A percentile compares a stretch with the other conserved stretches of the same genome.
Evolutionary conservation across 2,797 vertebrate species (phyloP).

Genomic region (Babyrousa celebensis): DNA sequence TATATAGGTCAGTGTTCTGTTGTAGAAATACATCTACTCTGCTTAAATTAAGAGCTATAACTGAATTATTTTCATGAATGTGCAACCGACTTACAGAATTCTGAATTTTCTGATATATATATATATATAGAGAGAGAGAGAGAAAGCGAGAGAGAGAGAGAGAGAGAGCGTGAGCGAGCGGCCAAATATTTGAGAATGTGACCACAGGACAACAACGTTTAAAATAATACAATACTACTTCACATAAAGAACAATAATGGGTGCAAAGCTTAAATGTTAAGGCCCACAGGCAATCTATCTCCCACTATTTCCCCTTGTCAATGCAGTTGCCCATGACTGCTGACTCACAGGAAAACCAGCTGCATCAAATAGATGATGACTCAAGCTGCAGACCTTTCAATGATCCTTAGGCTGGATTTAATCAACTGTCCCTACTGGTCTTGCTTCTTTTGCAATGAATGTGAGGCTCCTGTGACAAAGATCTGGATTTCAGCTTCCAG

Average conservation of each 20-base stretch:
- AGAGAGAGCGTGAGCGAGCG: background rate
- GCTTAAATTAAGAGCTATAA: slow-evolving; percentile 42
- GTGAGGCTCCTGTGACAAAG: background rate
- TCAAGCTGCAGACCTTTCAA: slow-evolving; percentile 66
- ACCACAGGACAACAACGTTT: slow-evolving; percentile 11
- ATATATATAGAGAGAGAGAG: background rate
- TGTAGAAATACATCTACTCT: slow-evolving; percentile 28
- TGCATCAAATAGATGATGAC: background rate
- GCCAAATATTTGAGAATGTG: slow-evolving; percentile 32
- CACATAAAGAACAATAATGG: background rate
- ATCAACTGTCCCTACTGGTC: background rate
- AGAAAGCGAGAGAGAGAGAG: too few species aligned
- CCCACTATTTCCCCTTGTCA: background rate
- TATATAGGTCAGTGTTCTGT: slow-evolving; percentile 36
- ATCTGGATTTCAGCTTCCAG: slow-evolving; percentile 46
- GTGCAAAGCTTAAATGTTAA: slow-evolving; percentile 64
- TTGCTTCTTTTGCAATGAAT: slow-evolving; percentile 49
- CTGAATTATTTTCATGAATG: slow-evolving; percentile 57
- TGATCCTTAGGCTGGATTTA: background rate
- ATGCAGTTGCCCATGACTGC: background rate
- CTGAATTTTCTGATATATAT: slow-evolving; percentile 35
- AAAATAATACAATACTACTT: slow-evolving; percentile 8
- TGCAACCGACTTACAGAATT: slow-evolving; percentile 37
- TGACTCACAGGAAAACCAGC: slow-evolving; percentile 40
- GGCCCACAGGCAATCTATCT: slow-evolving; percentile 3